Evolutionary conservation across 2,888 invertebrate species (phyloP), one percentile per base, ranked within the genome.

Genomic region (Latheticus oryzae): DNA sequence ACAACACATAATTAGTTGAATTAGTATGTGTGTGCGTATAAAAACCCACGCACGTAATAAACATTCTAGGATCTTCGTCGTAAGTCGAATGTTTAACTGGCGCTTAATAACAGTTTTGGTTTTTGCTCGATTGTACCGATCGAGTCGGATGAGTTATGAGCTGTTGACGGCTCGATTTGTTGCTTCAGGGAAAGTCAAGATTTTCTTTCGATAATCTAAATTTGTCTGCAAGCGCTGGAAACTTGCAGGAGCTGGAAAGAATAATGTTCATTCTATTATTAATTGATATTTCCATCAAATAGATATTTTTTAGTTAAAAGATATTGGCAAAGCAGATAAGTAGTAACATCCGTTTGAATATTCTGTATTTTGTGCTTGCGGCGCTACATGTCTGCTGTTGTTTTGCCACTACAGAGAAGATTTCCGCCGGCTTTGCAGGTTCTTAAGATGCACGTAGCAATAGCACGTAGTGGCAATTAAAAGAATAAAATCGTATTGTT

Each of bases 91-190:
- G 28, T 28, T 12, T 55, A 55, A 55, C 38, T 32, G 30, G 35
- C 38, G 32, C 30, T 23, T 56, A 50, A 42, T 56, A 56, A 55
- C 28, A 55, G 35, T 37, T 37, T n/a, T 15, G 38, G 21, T 40
- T 55, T 32, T 55, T 48, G 47, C 38, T 43, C 4, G 26, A 15
- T 16, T 13, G 16, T 16, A 13, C 42, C 26, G 30, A 48, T 33
- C 35, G 38, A 9, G 26, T n/a, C 13, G 26, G 33, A 56, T 56
- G 50, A 56, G 42, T 56, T 50, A 56, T 50, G 48, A 32, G 33
- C 56, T 56, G 56, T 56, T 56, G 56, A 56, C 35, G 56, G 17
- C 33, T 56, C 48, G 40, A 50, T 30, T 38, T n/a, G n/a, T n/a
- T n/a, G n/a, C n/a, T n/a, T n/a, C n/a, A n/a, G n/a, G n/a, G n/a